These are phyloP conservation scores for Eurosta solidaginis DNA, from an alignment of 1,140 invertebrate species.

Conservation along the genomic window DNA sequence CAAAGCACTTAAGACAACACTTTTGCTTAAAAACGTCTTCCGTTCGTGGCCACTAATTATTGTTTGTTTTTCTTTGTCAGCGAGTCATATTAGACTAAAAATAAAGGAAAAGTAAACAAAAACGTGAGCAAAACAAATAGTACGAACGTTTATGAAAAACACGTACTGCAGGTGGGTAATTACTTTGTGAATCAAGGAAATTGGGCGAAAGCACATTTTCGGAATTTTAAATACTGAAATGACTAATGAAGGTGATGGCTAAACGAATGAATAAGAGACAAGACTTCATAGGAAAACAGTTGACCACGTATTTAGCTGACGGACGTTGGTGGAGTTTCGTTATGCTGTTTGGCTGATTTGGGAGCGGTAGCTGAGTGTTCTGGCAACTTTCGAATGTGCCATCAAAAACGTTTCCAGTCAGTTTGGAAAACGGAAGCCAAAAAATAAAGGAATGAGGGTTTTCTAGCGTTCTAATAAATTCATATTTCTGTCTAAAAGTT, in stretches of 20 bases:
- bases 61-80: neutral
- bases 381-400: no score
- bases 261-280: neutral
- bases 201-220: conserved; percentile 57
- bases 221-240: conserved; percentile 50
- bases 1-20: neutral
- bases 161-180: conserved; percentile 44
- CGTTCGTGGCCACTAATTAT: neutral
- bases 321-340: neutral
- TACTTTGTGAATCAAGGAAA: conserved; percentile 57
- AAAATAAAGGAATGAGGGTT: no score
- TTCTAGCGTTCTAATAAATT: no score
- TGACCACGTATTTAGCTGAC: neutral
- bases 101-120: neutral
- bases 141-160: no score
- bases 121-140: neutral
- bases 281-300: neutral
- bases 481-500: no score
- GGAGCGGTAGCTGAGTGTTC: no score
- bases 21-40: neutral
- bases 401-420: no score
- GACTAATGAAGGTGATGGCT: neutral
- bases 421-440: no score
- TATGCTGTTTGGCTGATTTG: neutral
- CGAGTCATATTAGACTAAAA: neutral